Conservation (phyloP, 2,888 invertebrate species). For the Ennomos fuscantarius region DNA sequence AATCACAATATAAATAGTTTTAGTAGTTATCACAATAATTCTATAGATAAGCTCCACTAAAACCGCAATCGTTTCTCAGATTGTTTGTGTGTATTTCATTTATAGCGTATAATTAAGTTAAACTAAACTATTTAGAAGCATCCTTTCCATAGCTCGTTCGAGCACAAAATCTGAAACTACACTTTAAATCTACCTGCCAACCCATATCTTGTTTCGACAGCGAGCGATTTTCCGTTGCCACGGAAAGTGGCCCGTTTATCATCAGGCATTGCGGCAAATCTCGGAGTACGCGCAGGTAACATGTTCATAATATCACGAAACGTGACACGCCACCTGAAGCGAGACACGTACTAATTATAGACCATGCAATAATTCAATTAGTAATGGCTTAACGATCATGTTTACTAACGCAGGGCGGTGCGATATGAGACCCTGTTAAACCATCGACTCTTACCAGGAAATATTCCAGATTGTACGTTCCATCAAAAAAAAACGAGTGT, state of each 20-base stretch:
- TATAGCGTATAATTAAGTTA: not conserved
- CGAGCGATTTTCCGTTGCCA: constrained; percentile 28
- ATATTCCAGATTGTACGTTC: constrained; percentile 14
- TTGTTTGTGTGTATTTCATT: too few species aligned
- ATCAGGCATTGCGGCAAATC: constrained; percentile 33
- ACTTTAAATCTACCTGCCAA: constrained; percentile 30
- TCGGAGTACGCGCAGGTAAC: constrained; percentile 30
- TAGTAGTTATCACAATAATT: too few species aligned
- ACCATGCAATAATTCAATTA: constrained; percentile 82
- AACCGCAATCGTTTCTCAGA: too few species aligned
- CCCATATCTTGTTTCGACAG: constrained; percentile 40
- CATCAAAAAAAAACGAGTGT: too few species aligned
- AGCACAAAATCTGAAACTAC: constrained; percentile 21
- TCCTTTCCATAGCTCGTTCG: constrained; percentile 2
- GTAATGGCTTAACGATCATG: constrained; percentile 72
- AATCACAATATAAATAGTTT: too few species aligned
- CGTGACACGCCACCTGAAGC: constrained; percentile 56
- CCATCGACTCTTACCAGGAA: constrained; percentile 44
- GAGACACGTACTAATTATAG: constrained; percentile 61
- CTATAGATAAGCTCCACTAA: too few species aligned
- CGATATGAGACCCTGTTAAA: constrained; percentile 37
- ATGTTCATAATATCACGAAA: constrained; percentile 56
- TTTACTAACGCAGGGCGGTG: constrained; percentile 69
- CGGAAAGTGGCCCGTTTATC: constrained; percentile 36
- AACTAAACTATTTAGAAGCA: not conserved